phyloP scores from a whole-genome alignment of 2,113 vertebrate species.

The Corvus hawaiiensis region DNA sequence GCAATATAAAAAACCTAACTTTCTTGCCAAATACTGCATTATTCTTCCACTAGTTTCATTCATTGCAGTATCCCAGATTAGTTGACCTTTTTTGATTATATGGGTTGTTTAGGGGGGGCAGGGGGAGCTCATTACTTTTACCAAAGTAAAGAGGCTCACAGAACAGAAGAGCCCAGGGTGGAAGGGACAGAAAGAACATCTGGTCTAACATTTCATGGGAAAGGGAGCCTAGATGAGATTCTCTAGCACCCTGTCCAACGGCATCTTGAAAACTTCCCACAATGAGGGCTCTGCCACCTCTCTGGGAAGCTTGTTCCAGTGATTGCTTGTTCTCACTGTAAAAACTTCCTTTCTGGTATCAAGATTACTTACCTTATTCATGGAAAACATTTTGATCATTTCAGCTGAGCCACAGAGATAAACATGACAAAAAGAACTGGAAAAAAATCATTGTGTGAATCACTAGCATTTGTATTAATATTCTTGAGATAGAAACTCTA shows the following conservation, averaged over 20 bases:
- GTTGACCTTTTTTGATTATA: neutral
- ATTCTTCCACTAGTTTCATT: neutral
- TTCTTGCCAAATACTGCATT: neutral
- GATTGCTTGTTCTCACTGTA: neutral
- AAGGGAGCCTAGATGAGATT: neutral
- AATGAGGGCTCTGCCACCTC: rapidly evolving
- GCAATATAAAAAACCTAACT: neutral
- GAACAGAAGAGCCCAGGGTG: neutral
- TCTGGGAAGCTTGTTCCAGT: neutral
- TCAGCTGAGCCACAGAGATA: neutral
- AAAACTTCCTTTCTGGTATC: neutral
- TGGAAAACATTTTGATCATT: neutral
- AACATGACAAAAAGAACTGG: neutral
- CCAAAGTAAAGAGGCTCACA: neutral
- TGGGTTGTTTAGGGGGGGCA: neutral
- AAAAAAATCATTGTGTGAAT: neutral
- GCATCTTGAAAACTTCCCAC: neutral
- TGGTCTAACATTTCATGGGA: neutral
- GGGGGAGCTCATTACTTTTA: neutral
- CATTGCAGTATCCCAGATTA: neutral
- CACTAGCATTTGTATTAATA: neutral
- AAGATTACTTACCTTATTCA: neutral
- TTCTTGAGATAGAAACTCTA: neutral
- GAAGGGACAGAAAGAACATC: neutral
- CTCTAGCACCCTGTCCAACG: neutral